Evolutionary conservation across 2,113 vertebrate species (phyloP), one percentile per base, ranked within the genome.

Genomic region (Semicossyphus pulcher): DNA sequence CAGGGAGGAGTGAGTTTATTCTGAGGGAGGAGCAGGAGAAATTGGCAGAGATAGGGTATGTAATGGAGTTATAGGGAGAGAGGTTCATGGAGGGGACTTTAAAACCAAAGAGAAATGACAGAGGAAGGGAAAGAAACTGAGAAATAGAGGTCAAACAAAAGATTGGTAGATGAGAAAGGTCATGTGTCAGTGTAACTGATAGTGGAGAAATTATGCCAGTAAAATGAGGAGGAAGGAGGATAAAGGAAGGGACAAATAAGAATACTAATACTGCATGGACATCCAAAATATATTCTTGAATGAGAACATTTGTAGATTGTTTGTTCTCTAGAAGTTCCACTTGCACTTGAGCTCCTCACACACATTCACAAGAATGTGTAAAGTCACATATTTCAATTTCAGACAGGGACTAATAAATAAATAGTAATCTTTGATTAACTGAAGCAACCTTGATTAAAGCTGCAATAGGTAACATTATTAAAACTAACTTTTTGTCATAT

Each of bases 81-180:
- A 66, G 18, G 15, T 48, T 16, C 45, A 63, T 18, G 5, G 6
- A 56, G 2, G 9, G 21, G 58, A 72, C 28, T 60, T n/a, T 26
- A 44, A 64, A 67, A 76, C 36, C 32, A 60, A 21, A 64, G 51
- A 84, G 53, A 75, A 72, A 21, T 64, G 57, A 59, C 48, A 44
- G 28, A 18, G 23, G 34, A 5, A 53, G 31, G 18, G 7, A 1
- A 62, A 36, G n/a, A 62, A 68, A 45, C 25, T 57, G 47, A 66
- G 47, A 83, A 57, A 69, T 66, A 20, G 51, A 78, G 69, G 59
- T 67, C 37, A 74, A 54, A 62, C 18, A 15, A 77, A 77, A 42
- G 36, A 65, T 65, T 9, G 45, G 51, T 51, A 32, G 49, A 81
- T 65, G 61, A 63, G 11, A 67, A 69, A 52, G 63, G 72, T 72